phyloP scores from a whole-genome alignment of 2,113 vertebrate species.

The Craseonycteris thonglongyai region DNA sequence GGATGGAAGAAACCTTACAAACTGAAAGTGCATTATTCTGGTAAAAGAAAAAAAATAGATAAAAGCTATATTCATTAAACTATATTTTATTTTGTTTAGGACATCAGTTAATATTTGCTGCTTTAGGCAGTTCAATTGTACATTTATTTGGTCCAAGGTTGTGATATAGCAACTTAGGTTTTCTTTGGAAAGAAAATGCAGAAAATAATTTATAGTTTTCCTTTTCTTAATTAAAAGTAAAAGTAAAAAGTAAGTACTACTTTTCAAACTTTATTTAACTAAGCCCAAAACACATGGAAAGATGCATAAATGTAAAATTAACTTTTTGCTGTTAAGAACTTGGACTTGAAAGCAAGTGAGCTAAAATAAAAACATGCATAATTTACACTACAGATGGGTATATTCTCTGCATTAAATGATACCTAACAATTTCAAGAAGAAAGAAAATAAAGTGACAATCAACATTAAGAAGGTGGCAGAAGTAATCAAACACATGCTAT shows the following conservation, averaged over 20 bases:
- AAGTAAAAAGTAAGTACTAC: slow-evolving; percentile 39
- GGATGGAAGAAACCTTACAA: neutral
- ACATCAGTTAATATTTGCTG: neutral
- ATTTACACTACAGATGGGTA: slow-evolving; percentile 67
- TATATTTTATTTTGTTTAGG: neutral
- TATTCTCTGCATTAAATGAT: slow-evolving; percentile 65
- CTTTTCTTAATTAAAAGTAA: slow-evolving; percentile 32
- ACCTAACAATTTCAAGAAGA: slow-evolving; percentile 66
- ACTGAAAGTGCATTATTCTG: neutral
- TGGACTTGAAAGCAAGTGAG: slow-evolving; percentile 57
- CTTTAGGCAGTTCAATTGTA: neutral
- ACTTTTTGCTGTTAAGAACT: slow-evolving; percentile 65
- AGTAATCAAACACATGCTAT: slow-evolving; percentile 58
- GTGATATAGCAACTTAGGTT: neutral
- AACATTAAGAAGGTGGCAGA: slow-evolving; percentile 73
- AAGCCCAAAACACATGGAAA: slow-evolving; percentile 55
- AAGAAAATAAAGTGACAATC: slow-evolving; percentile 69
- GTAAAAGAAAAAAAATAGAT: slow-evolving; percentile 20
- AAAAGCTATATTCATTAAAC: neutral
- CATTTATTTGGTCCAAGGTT: neutral
- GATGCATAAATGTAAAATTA: slow-evolving; percentile 61
- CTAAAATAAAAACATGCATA: slow-evolving; percentile 69
- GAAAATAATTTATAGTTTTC: neutral
- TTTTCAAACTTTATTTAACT: slow-evolving; percentile 53
- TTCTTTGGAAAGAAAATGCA: neutral